Conservation (phyloP, 2,113 vertebrate species). For the Ptychochromis oligacanthus region DNA sequence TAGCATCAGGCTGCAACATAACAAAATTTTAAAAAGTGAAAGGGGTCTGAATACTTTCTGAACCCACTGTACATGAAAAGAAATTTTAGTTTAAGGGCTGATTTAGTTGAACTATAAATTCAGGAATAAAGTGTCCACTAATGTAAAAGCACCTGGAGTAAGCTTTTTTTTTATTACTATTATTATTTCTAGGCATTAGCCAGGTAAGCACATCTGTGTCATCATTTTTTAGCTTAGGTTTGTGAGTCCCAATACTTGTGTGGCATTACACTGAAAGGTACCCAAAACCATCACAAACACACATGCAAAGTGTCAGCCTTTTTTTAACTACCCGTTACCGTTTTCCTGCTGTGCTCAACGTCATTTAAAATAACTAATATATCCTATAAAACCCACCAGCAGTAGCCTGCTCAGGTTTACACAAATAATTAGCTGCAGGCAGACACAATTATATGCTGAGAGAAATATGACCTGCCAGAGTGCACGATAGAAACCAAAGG, state of each 20-base stretch:
- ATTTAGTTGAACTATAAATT: no score
- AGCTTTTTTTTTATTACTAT: neutral
- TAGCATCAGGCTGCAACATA: no score
- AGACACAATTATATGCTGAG: conserved; percentile 65
- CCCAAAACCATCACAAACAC: conserved; percentile 38
- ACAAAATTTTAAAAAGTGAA: no score
- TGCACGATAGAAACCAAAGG: conserved; percentile 37
- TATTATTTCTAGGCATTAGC: neutral
- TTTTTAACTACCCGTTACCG: conserved; percentile 53
- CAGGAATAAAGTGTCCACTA: neutral
- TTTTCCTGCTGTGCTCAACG: conserved; percentile 63
- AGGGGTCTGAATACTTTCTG: no score
- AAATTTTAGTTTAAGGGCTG: no score
- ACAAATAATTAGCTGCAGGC: conserved; percentile 73
- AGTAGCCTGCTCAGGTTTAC: conserved; percentile 67
- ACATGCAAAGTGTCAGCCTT: conserved; percentile 51
- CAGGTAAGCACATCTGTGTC: neutral
- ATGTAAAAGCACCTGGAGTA: neutral
- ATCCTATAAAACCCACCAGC: conserved; percentile 62
- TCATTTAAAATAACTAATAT: conserved; percentile 74
- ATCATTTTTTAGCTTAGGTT: neutral
- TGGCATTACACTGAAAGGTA: conserved; percentile 26
- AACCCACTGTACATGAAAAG: no score
- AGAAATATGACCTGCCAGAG: conserved; percentile 70
- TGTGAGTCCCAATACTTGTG: conserved; percentile 25